Percentiles rank a stretch among this genome's conserved stretches.
These are phyloP conservation scores for Hipparchia semele DNA, from an alignment of 2,888 invertebrate species.

Conservation along the genomic window DNA sequence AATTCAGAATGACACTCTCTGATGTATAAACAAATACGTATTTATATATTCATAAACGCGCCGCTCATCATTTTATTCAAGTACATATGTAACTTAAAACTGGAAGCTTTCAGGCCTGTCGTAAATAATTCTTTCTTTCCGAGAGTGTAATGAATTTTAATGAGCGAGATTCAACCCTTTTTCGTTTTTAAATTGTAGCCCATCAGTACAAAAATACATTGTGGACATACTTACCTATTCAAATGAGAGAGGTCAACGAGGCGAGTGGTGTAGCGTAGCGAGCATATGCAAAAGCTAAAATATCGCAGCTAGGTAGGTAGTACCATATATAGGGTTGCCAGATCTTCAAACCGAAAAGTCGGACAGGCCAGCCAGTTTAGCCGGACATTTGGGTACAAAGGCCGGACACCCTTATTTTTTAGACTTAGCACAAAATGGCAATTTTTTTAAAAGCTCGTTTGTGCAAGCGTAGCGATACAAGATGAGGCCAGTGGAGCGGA, in stretches of 20 bases:
- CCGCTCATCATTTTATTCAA: neutral
- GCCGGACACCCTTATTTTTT: no score
- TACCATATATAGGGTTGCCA: no score
- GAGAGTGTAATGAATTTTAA: constrained; percentile 30
- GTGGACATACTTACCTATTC: constrained; percentile 5
- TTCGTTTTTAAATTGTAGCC: constrained; percentile 22
- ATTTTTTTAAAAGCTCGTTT: no score
- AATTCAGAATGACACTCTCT: no score
- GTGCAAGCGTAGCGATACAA: no score
- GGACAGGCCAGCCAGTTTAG: no score
- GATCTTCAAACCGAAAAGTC: no score
- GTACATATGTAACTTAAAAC: constrained; percentile 27
- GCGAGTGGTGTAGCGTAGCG: neutral
- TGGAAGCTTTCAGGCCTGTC: constrained; percentile 19
- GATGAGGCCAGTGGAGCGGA: no score
- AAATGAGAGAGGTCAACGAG: constrained; percentile 5
- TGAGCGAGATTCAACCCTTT: constrained; percentile 19
- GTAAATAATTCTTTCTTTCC: constrained; percentile 31
- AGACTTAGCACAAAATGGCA: no score
- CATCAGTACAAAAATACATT: neutral
- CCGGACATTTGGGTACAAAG: no score
- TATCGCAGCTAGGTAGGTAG: neutral
- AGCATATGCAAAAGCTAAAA: neutral
- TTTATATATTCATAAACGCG: no score
- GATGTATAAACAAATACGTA: no score